Evolutionary conservation across 2,113 vertebrate genomes (phyloP).

Genomic region (Upupa epops): DNA sequence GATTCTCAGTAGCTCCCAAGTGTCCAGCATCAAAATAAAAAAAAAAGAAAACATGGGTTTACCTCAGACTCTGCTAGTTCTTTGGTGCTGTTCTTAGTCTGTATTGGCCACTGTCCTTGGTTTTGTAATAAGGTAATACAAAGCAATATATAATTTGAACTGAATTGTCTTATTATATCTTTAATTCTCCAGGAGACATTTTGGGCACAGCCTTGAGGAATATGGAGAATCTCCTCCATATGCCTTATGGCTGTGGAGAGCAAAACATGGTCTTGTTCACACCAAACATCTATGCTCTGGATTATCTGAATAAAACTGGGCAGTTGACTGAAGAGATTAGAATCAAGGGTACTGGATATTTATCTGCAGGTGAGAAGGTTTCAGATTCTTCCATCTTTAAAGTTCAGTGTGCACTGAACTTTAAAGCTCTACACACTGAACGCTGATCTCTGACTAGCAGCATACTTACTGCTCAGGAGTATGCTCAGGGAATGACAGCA

Average conservation of each 20-base stretch:
- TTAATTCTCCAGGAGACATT: conserved; percentile 78
- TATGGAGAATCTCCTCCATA: conserved; percentile 78
- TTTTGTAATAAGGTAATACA: neutral
- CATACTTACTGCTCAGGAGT: neutral
- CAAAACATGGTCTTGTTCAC: conserved; percentile 87
- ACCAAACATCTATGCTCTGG: conserved; percentile 81
- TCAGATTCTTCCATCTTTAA: neutral
- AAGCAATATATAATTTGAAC: neutral
- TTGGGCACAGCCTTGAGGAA: conserved; percentile 82
- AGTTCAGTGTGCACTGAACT: neutral
- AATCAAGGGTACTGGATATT: conserved; percentile 66
- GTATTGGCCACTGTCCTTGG: neutral
- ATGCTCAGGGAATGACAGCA: neutral
- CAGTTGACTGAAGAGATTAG: conserved; percentile 77
- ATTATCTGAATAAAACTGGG: conserved; percentile 80
- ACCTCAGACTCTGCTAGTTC: neutral
- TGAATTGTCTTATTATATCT: neutral
- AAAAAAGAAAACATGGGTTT: neutral
- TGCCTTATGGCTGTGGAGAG: conserved; percentile 82
- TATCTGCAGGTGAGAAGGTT: conserved; percentile 78
- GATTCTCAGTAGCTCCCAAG: neutral
- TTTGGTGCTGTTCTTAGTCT: neutral
- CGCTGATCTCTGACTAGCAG: neutral
- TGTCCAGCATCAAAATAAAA: neutral
- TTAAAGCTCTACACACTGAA: neutral